Base-by-base conservation (phyloP, 2,888 invertebrate genomes). In the Fissipunctia ypsillon region DNA sequence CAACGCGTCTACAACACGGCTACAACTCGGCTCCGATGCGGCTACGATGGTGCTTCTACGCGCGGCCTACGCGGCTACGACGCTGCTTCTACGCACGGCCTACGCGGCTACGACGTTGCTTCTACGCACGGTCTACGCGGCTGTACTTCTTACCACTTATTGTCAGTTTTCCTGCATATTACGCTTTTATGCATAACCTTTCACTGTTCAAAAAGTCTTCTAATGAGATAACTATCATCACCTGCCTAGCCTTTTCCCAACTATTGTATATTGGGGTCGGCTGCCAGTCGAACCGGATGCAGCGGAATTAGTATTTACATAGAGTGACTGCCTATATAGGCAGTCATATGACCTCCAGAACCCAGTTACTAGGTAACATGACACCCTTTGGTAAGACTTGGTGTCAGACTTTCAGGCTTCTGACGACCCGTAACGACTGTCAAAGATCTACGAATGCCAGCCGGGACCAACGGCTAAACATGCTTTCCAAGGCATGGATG, bases 221-320 rank as follows among this genome's bases (percentile, higher is more conserved):
- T 1, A 65, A 45, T 4, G 6, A 10, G 25, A 38, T n/a, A 14
- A 43, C 4, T 19, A n/a, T 38, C 35, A 25, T n/a, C 9, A n/a
- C n/a, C 7, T 35, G 14, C 22, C 22, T 28, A n/a, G n/a, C 10
- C 35, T 25, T 38, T 25, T 38, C 4, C 16, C 38, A n/a, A n/a
- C n/a, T n/a, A n/a, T n/a, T 16, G 2, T 38, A 19, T 0, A 0
- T 25, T 25, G 6, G 12, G 19, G 3, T 19, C 25, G 0, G 19
- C 41, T 61, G 12, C 38, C 19, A 25, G 25, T 19, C 12, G 25
- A 19, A 1, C 25, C 12, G 25, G 0, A 25, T 25, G n/a, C 25
- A 43, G 19, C 0, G 1, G 19, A 61, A 41, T n/a, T n/a, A n/a
- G n/a, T n/a, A n/a, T n/a, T n/a, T n/a, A n/a, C n/a, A n/a, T 25